A percentile compares a stretch with the other conserved stretches of the same genome.
Conservation (phyloP, 2,113 vertebrate species). For the Hippoglossus stenolepis region DNA sequence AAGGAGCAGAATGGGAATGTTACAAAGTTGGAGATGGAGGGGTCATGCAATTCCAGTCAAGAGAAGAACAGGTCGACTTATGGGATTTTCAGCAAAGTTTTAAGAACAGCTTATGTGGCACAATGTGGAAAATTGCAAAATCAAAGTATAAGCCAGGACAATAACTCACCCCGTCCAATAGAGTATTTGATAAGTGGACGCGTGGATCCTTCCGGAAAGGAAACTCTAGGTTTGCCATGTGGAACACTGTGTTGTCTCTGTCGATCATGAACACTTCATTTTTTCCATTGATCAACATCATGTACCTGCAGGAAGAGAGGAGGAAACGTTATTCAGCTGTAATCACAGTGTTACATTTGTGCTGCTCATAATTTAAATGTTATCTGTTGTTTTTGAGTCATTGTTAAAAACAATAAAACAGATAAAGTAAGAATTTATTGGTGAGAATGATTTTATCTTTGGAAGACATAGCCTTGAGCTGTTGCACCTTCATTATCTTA, state of each 20-base stretch:
- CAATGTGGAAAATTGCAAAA: background rate
- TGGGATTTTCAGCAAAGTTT: background rate
- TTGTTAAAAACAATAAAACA: too few relatives aligned
- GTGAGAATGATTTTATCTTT: too few relatives aligned
- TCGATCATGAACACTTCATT: conserved; percentile 98
- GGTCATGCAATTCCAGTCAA: background rate
- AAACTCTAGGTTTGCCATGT: conserved; percentile 94
- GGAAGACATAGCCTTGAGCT: too few relatives aligned
- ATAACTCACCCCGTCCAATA: conserved; percentile 94
- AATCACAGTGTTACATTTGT: background rate
- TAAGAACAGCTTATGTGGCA: background rate
- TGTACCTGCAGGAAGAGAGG: conserved; percentile 86
- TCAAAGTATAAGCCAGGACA: background rate
- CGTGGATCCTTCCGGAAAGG: conserved; percentile 95
- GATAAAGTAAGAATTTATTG: too few relatives aligned
- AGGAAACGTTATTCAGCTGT: background rate
- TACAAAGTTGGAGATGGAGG: background rate
- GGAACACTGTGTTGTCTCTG: conserved; percentile 95
- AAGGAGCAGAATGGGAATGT: background rate
- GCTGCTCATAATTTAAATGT: too few relatives aligned
- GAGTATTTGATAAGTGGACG: conserved; percentile 90
- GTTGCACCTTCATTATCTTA: background rate
- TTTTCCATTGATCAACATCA: conserved; percentile 98
- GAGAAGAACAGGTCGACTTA: background rate
- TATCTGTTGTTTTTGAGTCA: too few relatives aligned